These are phyloP conservation scores for Molossus alvarezi DNA, from an alignment of 2,797 vertebrate genomes.

Conservation along the genomic window DNA sequence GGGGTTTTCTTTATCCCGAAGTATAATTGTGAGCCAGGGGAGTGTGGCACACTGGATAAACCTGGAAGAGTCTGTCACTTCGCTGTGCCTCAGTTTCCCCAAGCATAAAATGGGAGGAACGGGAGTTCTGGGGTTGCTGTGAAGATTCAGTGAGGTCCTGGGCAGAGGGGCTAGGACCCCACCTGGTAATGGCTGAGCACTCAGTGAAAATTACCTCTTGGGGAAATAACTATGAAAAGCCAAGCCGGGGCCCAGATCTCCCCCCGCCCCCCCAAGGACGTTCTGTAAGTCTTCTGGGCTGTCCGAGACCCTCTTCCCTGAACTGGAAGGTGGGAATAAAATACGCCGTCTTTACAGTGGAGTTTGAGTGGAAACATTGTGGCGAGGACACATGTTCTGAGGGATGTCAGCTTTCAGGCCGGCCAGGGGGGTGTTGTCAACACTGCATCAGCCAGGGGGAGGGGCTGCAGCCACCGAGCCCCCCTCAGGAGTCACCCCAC, in stretches of 20 bases:
- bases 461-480: no score
- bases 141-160: background rate
- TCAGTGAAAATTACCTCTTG: no score
- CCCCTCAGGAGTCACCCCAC: no score
- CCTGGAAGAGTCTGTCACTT: background rate
- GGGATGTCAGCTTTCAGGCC: background rate
- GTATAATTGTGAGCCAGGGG: no score
- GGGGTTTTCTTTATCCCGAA: background rate
- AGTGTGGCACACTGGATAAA: background rate
- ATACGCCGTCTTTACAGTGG: background rate
- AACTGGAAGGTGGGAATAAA: background rate
- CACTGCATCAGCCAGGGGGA: no score
- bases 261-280: fast-evolving
- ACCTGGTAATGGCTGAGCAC: background rate
- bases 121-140: background rate
- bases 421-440: background rate
- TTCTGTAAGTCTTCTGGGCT: background rate
- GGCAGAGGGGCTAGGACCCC: background rate
- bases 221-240: background rate
- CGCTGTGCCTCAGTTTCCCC: background rate
- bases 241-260: background rate
- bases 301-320: background rate
- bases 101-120: background rate
- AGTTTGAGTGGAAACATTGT: background rate
- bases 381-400: background rate